phyloP scores from a whole-genome alignment of 1,140 invertebrate species.

The Calephelis nemesis region DNA sequence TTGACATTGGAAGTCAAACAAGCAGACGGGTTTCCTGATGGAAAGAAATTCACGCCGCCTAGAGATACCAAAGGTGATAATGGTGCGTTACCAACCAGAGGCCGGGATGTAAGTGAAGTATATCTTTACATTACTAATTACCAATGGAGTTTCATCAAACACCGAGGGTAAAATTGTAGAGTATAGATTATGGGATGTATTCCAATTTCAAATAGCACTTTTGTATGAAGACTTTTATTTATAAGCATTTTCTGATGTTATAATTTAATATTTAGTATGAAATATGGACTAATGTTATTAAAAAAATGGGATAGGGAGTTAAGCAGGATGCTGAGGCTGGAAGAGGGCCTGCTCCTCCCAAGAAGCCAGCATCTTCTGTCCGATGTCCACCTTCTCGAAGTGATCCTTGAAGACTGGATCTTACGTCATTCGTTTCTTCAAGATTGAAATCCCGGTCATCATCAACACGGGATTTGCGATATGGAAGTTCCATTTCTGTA shows the following conservation, averaged over 20 bases:
- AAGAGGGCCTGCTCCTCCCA: constrained; percentile 55
- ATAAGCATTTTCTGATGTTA: constrained; percentile 36
- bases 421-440: constrained; percentile 68
- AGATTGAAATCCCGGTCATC: constrained; percentile 56
- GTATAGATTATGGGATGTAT: too few species aligned
- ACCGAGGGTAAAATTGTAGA: too few species aligned
- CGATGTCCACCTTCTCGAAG: constrained; percentile 63
- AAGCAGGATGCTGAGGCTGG: constrained; percentile 30
- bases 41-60: too few species aligned
- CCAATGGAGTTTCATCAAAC: too few species aligned
- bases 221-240: too few species aligned
- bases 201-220: too few species aligned
- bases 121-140: too few species aligned
- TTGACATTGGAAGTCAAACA: too few species aligned
- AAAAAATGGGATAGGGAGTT: constrained; percentile 48
- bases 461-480: constrained; percentile 62
- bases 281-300: constrained; percentile 56
- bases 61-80: too few species aligned
- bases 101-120: too few species aligned
- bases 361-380: constrained; percentile 60
- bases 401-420: constrained; percentile 68
- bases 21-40: too few species aligned
- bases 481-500: constrained; percentile 75
- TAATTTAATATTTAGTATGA: constrained; percentile 52
- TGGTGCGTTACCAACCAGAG: too few species aligned